Evolutionary conservation across 2,888 invertebrate species (phyloP).

Genomic region (Drosophila meridiana): DNA sequence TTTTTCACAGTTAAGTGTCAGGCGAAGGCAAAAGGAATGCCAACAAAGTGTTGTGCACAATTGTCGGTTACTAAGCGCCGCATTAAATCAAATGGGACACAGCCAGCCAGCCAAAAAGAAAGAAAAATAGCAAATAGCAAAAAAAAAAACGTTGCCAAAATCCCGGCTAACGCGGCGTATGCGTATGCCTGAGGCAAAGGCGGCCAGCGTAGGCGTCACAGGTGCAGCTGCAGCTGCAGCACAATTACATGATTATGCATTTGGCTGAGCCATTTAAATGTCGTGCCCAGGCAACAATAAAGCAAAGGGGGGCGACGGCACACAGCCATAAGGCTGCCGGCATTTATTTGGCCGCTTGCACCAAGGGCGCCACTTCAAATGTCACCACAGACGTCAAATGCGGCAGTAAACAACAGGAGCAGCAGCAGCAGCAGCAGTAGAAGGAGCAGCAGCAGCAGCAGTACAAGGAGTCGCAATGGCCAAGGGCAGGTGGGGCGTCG

Average conservation of each 20-base stretch:
- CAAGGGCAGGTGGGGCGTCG: constrained; percentile 24
- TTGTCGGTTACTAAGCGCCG: constrained; percentile 71
- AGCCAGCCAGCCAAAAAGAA: background rate
- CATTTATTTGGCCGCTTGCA: constrained; percentile 65
- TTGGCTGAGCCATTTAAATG: constrained; percentile 61
- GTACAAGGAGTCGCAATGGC: background rate
- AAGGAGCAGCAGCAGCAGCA: constrained; percentile 13
- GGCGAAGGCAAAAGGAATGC: constrained; percentile 59
- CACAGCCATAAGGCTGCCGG: constrained; percentile 38
- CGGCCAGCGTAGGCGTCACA: constrained; percentile 14
- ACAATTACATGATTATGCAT: constrained; percentile 75
- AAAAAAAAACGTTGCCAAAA: constrained; percentile 30
- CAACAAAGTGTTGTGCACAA: constrained; percentile 63
- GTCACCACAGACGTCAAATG: constrained; percentile 68
- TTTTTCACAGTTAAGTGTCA: constrained; percentile 81
- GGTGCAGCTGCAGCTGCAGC: constrained; percentile 57
- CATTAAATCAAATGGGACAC: constrained; percentile 73
- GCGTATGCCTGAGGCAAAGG: constrained; percentile 48
- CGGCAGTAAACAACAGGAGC: constrained; percentile 57
- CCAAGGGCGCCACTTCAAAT: constrained; percentile 68
- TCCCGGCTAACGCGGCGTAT: constrained; percentile 55
- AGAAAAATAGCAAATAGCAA: constrained; percentile 23
- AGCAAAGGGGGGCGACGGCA: background rate
- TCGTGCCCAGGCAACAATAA: constrained; percentile 41
- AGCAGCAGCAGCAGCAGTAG: constrained; percentile 20